These are phyloP conservation scores for Caenorhabditis imperialis DNA, from an alignment of 2,888 invertebrate species.

Conservation along the genomic window DNA sequence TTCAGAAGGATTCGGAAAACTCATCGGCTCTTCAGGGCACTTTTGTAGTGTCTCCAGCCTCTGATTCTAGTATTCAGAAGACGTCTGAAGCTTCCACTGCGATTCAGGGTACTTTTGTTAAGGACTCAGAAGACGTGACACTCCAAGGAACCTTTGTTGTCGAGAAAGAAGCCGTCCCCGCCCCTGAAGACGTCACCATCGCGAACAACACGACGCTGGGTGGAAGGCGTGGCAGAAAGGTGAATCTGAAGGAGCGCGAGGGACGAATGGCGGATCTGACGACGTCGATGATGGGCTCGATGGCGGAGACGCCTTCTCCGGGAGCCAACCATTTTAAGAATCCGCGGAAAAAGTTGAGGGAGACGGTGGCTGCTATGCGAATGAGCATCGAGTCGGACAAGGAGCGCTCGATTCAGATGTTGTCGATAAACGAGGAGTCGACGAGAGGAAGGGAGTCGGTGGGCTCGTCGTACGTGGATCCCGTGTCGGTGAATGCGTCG, in stretches of 20 bases:
- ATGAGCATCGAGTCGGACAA: constrained; percentile 45
- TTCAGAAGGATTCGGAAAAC: not conserved
- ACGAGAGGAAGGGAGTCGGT: constrained; percentile 9
- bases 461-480: constrained; percentile 25
- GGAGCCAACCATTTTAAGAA: constrained; percentile 32
- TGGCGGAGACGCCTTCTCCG: constrained; percentile 32
- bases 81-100: not conserved
- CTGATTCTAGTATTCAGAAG: not conserved
- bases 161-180: not conserved
- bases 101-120: too few relatives aligned
- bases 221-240: constrained; percentile 3
- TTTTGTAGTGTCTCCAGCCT: not conserved
- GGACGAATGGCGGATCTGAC: constrained; percentile 10
- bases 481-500: constrained; percentile 23
- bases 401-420: constrained; percentile 38
- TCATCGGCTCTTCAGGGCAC: too few relatives aligned
- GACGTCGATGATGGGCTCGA: constrained; percentile 9
- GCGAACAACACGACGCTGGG: not conserved
- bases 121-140: not conserved
- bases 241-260: constrained; percentile 5
- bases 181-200: not conserved
- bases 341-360: constrained; percentile 26
- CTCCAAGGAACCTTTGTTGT: constrained; percentile 19
- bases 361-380: not conserved
- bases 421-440: constrained; percentile 29